Evolutionary conservation across 1,140 invertebrate genomes (phyloP).

Genomic region (Helicoverpa armigera): DNA sequence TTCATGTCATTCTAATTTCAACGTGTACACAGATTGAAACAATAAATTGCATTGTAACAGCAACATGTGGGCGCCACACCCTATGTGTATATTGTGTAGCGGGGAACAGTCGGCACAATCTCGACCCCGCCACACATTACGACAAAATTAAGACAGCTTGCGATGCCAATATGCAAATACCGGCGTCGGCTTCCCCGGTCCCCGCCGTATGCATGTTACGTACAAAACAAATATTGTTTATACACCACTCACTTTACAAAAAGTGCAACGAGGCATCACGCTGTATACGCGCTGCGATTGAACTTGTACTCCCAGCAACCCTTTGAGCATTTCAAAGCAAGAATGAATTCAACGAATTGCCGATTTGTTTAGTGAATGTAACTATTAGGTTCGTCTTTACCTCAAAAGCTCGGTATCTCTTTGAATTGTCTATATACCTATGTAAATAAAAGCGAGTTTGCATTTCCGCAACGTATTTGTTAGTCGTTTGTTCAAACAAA

Average conservation of each 20-base stretch:
- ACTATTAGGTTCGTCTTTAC: constrained; percentile 68
- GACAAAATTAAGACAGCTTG: constrained; percentile 69
- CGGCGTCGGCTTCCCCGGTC: constrained; percentile 46
- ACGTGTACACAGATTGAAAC: constrained; percentile 64
- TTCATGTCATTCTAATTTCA: constrained; percentile 63
- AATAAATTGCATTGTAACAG: constrained; percentile 63
- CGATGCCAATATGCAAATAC: constrained; percentile 67
- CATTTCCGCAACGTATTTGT: constrained; percentile 82
- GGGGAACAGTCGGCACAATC: constrained; percentile 19
- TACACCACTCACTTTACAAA: background rate
- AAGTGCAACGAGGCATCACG: constrained; percentile 15
- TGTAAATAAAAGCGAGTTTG: constrained; percentile 78
- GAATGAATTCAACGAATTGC: constrained; percentile 51
- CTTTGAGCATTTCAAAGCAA: constrained; percentile 41
- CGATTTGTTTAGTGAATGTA: constrained; percentile 56
- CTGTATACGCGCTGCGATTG: background rate
- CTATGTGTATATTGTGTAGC: constrained; percentile 15
- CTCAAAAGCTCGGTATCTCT: constrained; percentile 70
- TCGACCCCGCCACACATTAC: constrained; percentile 54
- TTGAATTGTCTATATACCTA: constrained; percentile 72
- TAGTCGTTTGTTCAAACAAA: constrained; percentile 80
- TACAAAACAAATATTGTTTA: constrained; percentile 61
- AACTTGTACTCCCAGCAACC: background rate
- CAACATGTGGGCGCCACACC: constrained; percentile 56
- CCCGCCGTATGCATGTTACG: constrained; percentile 48